These are phyloP conservation scores for Panthera uncia DNA, from an alignment of 2,113 vertebrate species.

Conservation along the genomic window DNA sequence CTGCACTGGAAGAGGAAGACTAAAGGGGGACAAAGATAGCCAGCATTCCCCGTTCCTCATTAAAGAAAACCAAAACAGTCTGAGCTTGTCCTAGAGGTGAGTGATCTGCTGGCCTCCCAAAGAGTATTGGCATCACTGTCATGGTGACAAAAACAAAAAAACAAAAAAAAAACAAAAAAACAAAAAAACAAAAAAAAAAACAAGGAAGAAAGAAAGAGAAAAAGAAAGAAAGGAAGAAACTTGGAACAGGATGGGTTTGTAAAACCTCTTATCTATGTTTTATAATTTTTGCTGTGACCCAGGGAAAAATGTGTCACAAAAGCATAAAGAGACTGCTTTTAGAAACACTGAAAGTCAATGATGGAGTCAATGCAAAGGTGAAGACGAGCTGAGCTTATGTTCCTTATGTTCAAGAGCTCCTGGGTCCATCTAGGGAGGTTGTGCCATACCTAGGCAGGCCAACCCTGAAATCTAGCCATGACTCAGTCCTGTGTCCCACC, in stretches of 20 bases:
- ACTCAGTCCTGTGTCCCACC: not conserved
- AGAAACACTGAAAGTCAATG: not conserved
- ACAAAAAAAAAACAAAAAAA: rapidly evolving
- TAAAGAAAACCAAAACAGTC: not conserved
- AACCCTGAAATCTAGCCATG: not conserved
- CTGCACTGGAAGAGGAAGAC: not conserved
- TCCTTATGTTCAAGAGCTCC: not conserved
- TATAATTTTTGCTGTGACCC: not conserved
- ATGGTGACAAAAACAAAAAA: not conserved
- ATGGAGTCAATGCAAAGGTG: not conserved
- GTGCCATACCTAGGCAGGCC: not conserved
- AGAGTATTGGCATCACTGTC: not conserved
- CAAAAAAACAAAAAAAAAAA: rapidly evolving
- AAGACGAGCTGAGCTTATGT: not conserved
- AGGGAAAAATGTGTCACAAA: not conserved
- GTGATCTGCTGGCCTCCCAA: not conserved
- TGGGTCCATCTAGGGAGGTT: not conserved
- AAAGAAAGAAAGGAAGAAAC: not conserved
- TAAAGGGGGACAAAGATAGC: not conserved
- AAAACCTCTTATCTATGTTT: not conserved
- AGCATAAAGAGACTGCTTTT: slow-evolving; percentile 20
- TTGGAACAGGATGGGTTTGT: not conserved
- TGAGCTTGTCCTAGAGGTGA: not conserved
- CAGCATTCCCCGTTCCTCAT: not conserved
- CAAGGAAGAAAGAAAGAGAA: no score